Evolutionary conservation across 2,888 invertebrate genomes (phyloP).

Genomic region (Eristalis arbustorum): DNA sequence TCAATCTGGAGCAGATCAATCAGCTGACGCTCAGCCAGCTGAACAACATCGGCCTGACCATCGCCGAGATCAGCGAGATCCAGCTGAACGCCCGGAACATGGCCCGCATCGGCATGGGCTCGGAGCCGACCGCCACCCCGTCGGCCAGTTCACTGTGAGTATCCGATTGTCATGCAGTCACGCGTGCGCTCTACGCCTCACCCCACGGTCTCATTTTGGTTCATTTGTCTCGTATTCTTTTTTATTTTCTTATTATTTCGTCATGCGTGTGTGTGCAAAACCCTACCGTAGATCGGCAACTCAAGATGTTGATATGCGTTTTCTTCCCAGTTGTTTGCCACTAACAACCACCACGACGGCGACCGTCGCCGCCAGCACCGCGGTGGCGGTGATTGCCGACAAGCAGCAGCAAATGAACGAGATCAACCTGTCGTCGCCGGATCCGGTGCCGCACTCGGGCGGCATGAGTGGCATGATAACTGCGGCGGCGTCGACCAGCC

Average conservation of each 20-base stretch:
- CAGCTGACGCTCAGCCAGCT: constrained; percentile 84
- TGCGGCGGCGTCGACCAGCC: neutral
- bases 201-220: constrained; percentile 27
- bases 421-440: constrained; percentile 49
- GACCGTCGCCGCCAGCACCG: no score
- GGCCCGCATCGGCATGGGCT: constrained; percentile 81
- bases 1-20: constrained; percentile 83
- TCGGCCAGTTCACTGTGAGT: neutral
- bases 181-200: constrained; percentile 36
- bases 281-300: constrained; percentile 54
- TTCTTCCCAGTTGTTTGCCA: constrained; percentile 72
- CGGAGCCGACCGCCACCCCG: neutral
- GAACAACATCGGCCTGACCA: constrained; percentile 83
- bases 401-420: constrained; percentile 45
- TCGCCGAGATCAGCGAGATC: constrained; percentile 84
- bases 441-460: constrained; percentile 64
- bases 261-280: constrained; percentile 47
- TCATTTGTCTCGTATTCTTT: constrained; percentile 42
- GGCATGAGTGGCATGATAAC: neutral
- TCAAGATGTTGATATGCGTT: constrained; percentile 77
- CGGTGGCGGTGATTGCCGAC: constrained; percentile 49
- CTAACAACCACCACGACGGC: constrained; percentile 58
- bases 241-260: constrained; percentile 45
- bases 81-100: constrained; percentile 84
- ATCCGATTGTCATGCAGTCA: neutral